These are phyloP conservation scores for Zapus hudsonius DNA, from an alignment of 2,113 vertebrate genomes.

Conservation along the genomic window DNA sequence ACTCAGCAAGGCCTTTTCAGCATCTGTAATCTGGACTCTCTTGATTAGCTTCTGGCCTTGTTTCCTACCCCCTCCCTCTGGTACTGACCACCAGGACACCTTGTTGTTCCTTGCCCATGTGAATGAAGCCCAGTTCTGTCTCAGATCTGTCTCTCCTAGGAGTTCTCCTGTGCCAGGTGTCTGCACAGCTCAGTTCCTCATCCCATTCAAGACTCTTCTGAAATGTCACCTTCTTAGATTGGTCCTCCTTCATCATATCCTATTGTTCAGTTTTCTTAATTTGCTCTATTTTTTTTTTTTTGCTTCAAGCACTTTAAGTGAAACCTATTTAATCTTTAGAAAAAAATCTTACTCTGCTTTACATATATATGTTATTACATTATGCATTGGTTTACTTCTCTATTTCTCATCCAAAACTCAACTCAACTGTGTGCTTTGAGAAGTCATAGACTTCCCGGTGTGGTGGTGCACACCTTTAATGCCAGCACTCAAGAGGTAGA, in stretches of 20 bases:
- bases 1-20: rapidly evolving
- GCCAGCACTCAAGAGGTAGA: too few relatives aligned
- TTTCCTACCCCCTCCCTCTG: not conserved
- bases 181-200: not conserved
- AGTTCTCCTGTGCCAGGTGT: not conserved
- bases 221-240: not conserved
- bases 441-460: not conserved
- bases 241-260: not conserved
- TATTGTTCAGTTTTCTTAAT: not conserved
- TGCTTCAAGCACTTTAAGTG: not conserved
- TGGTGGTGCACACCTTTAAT: too few relatives aligned
- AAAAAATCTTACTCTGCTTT: too few relatives aligned
- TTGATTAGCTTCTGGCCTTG: not conserved
- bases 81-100: not conserved
- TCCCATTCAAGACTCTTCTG: not conserved
- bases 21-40: not conserved
- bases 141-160: not conserved
- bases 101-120: not conserved
- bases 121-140: too few relatives aligned
- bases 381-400: not conserved
- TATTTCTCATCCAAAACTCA: not conserved
- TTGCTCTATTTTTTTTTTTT: not conserved
- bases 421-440: not conserved
- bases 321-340: too few relatives aligned
- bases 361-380: not conserved